phyloP scores from a whole-genome alignment of 2,888 invertebrate genomes.

The Noctuana brunneofusca region DNA sequence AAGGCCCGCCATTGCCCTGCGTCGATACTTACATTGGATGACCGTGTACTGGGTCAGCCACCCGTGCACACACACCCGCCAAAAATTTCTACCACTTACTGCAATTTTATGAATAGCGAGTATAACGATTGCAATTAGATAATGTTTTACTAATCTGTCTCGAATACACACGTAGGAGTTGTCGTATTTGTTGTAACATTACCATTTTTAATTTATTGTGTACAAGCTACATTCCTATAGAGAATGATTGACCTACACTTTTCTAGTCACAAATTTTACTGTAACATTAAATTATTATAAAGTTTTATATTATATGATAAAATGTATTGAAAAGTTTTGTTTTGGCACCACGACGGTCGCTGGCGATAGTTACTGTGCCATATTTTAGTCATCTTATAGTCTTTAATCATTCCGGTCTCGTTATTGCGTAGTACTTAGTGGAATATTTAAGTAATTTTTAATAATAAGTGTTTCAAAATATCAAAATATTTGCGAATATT shows the following conservation, averaged over 20 bases:
- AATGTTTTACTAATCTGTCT: background rate
- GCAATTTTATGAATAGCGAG: conserved; percentile 37
- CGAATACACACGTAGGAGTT: conserved; percentile 5
- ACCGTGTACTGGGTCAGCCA: conserved; percentile 54
- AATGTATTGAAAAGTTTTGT: conserved; percentile 1
- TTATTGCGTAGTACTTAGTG: conserved; percentile 25
- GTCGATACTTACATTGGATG: conserved; percentile 57
- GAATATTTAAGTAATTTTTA: conserved; percentile 13
- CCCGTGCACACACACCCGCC: conserved; percentile 63
- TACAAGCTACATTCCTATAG: conserved; percentile 24
- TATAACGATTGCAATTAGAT: conserved; percentile 12
- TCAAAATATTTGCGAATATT: conserved; percentile 14
- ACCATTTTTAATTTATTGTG: conserved; percentile 14
- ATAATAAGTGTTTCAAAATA: conserved; percentile 21
- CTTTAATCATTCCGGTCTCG: conserved; percentile 10
- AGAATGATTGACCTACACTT: background rate
- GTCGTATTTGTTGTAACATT: conserved; percentile 14
- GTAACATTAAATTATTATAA: background rate
- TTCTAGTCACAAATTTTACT: conserved; percentile 26
- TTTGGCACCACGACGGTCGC: conserved; percentile 12
- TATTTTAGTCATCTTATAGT: conserved; percentile 12
- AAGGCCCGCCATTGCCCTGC: conserved; percentile 62
- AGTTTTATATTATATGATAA: conserved; percentile 9
- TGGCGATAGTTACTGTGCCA: conserved; percentile 12
- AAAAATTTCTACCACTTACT: conserved; percentile 49